Percentiles rank a stretch among this genome's conserved stretches.
Evolutionary conservation across 2,888 invertebrate species (phyloP).

Genomic region (Fragum fragum): DNA sequence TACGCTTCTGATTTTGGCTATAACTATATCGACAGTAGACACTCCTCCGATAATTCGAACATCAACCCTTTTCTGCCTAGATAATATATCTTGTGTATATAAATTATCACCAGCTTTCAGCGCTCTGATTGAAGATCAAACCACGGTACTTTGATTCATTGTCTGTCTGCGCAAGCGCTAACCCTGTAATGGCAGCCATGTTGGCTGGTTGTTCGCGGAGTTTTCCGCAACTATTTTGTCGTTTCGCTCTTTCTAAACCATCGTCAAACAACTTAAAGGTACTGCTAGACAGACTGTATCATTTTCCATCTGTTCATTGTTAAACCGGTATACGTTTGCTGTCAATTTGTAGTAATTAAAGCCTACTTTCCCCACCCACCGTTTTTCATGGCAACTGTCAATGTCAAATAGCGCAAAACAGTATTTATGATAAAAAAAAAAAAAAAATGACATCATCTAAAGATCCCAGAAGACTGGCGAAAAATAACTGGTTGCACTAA

Average conservation of each 20-base stretch:
- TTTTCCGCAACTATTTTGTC: constrained; percentile 75
- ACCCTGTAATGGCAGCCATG: constrained; percentile 60
- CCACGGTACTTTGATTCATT: background rate
- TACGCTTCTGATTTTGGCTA: too few species aligned
- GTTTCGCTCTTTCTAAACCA: constrained; percentile 69
- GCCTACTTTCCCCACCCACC: constrained; percentile 19
- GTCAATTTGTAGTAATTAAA: background rate
- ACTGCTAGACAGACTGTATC: background rate
- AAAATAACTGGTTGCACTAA: too few species aligned
- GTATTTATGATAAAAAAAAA: too few species aligned
- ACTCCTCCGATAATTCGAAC: too few species aligned
- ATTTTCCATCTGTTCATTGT: background rate
- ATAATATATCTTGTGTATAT: too few species aligned
- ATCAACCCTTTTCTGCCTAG: too few species aligned
- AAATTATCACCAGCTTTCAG: too few species aligned
- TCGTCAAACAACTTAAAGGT: constrained; percentile 66
- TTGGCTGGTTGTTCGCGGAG: constrained; percentile 66
- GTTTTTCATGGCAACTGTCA: constrained; percentile 2
- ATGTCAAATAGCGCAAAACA: constrained; percentile 9
- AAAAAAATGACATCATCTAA: too few species aligned
- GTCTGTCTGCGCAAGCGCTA: constrained; percentile 32
- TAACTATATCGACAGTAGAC: too few species aligned
- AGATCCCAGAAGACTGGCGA: too few species aligned
- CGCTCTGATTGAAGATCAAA: too few species aligned
- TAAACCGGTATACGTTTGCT: constrained; percentile 1